Evolutionary conservation across 2,888 invertebrate genomes (phyloP).

Genomic region (Tipula vernalis): DNA sequence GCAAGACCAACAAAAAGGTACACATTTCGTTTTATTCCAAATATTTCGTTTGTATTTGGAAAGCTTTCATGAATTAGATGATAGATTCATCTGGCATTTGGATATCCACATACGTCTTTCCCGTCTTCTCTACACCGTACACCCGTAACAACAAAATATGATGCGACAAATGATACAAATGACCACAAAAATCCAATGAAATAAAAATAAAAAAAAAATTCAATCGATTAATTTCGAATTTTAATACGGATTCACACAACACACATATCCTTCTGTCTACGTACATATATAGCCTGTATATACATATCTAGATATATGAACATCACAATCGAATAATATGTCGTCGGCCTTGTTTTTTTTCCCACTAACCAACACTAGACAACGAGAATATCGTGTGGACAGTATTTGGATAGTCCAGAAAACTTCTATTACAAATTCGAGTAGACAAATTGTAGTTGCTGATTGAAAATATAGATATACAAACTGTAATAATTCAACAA

Average conservation of each 20-base stretch:
- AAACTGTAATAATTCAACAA: neutral
- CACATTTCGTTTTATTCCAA: neutral
- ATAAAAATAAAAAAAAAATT: neutral
- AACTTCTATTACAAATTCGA: neutral
- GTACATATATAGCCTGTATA: neutral
- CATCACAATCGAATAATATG: neutral
- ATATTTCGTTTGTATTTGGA: neutral
- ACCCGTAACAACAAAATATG: neutral
- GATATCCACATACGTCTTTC: neutral
- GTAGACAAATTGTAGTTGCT: neutral
- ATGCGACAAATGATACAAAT: neutral
- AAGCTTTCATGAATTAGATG: neutral
- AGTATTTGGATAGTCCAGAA: neutral
- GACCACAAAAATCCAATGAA: neutral
- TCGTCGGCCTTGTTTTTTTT: neutral
- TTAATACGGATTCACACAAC: neutral
- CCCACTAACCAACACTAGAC: neutral
- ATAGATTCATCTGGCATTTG: neutral
- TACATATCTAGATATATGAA: neutral
- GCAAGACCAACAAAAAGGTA: neutral
- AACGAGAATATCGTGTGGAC: neutral
- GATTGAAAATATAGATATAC: neutral
- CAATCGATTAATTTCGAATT: neutral
- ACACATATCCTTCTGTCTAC: neutral
- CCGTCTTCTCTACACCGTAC: neutral